Conservation (phyloP, 2,888 invertebrate species). For the Nephrotoma appendiculata region DNA sequence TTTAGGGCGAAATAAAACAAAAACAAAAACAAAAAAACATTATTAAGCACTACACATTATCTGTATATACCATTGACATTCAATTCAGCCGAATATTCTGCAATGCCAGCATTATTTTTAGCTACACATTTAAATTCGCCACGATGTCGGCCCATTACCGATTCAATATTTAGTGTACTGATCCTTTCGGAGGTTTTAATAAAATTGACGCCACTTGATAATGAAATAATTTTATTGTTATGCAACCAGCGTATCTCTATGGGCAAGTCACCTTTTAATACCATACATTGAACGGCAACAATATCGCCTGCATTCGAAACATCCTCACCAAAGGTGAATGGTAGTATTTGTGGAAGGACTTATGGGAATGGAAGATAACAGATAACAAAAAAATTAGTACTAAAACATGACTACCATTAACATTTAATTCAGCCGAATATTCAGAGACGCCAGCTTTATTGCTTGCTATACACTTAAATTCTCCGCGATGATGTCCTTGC, state of each 20-base stretch:
- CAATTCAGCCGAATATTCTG: conserved; percentile 25
- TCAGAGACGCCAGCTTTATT: conserved; percentile 37
- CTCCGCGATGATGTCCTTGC: conserved; percentile 39
- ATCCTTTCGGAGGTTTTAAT: conserved; percentile 45
- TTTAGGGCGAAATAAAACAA: conserved; percentile 22
- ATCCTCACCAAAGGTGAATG: conserved; percentile 56
- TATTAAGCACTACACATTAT: background rate
- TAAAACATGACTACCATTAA: conserved; percentile 33
- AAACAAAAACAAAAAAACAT: background rate
- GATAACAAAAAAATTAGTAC: background rate
- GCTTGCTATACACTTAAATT: conserved; percentile 41
- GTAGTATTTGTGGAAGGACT: conserved; percentile 64
- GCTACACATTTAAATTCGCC: conserved; percentile 46
- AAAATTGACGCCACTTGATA: conserved; percentile 36
- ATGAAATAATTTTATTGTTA: conserved; percentile 33
- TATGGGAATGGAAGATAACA: conserved; percentile 11
- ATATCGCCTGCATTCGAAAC: conserved; percentile 54
- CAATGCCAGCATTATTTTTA: conserved; percentile 35
- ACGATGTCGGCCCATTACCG: conserved; percentile 49
- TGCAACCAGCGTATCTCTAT: conserved; percentile 59
- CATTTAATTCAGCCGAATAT: conserved; percentile 34
- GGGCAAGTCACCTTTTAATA: conserved; percentile 65
- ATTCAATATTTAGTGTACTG: conserved; percentile 57
- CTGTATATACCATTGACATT: conserved; percentile 13
- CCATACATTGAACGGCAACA: conserved; percentile 54